Conservation (phyloP, 2,113 vertebrate species). For the Phocoena phocoena region DNA sequence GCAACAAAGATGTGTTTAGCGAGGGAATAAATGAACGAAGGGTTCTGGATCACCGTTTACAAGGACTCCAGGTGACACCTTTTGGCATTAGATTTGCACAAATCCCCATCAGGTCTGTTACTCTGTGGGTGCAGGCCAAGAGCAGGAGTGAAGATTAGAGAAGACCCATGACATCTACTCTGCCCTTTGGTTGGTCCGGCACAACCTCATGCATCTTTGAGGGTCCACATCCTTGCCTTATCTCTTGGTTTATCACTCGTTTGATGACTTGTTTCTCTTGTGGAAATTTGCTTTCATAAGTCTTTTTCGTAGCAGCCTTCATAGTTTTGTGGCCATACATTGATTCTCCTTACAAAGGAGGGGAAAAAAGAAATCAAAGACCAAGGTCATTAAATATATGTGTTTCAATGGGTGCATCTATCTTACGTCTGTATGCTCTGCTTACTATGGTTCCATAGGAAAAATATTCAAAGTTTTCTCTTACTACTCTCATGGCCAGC, state of each 20-base stretch:
- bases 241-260: background rate
- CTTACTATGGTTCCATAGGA: slow-evolving; percentile 60
- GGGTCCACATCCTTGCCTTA: background rate
- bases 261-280: background rate
- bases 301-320: slow-evolving; percentile 11
- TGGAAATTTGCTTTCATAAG: slow-evolving; percentile 23
- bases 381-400: background rate
- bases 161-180: background rate
- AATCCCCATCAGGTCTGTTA: background rate
- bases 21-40: background rate
- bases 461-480: slow-evolving; percentile 56
- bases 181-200: background rate
- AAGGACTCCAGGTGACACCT: background rate
- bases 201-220: background rate
- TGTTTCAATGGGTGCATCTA: slow-evolving; percentile 27
- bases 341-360: slow-evolving; percentile 11
- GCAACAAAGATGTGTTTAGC: background rate
- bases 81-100: background rate
- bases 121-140: background rate
- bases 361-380: background rate
- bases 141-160: background rate
- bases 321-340: background rate
- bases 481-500: slow-evolving; percentile 69
- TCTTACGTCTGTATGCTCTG: slow-evolving; percentile 35
- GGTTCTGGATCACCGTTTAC: background rate